A percentile compares a stretch with the other conserved stretches of the same genome.
Evolutionary conservation across 1,140 invertebrate species (phyloP).

Genomic region (Sitobion miscanthi): DNA sequence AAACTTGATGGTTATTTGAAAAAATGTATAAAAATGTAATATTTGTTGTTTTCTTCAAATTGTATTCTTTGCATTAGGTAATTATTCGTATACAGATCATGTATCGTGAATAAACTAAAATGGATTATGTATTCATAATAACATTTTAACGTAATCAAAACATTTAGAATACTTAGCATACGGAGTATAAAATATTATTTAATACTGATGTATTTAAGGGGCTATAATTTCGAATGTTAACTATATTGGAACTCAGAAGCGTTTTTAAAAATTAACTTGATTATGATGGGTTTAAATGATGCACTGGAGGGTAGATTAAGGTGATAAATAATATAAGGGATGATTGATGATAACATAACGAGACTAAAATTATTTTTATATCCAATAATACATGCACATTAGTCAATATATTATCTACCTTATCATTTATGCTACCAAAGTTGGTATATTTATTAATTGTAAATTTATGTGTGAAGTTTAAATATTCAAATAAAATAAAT

Average conservation of each 20-base stretch:
- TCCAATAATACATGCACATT: background rate
- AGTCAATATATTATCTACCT: background rate
- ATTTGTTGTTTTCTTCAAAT: no score
- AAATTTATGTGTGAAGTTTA: background rate
- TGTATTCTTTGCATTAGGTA: no score
- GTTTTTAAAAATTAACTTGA: background rate
- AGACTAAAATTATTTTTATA: background rate
- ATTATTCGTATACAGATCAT: no score
- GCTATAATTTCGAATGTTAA: background rate
- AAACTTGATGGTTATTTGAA: no score
- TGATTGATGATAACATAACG: slow-evolving; percentile 3
- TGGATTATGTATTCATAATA: no score
- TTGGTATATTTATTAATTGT: background rate
- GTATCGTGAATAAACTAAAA: no score
- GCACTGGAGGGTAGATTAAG: background rate
- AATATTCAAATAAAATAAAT: background rate
- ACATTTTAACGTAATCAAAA: no score
- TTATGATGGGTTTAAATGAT: background rate
- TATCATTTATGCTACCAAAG: background rate
- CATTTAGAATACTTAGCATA: no score
- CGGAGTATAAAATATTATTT: background rate
- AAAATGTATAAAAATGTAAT: no score
- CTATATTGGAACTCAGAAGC: background rate
- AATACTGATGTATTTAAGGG: background rate
- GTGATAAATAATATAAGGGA: background rate